phyloP scores from a whole-genome alignment of 2,888 invertebrate genomes.

The Ectobius pallidus region DNA sequence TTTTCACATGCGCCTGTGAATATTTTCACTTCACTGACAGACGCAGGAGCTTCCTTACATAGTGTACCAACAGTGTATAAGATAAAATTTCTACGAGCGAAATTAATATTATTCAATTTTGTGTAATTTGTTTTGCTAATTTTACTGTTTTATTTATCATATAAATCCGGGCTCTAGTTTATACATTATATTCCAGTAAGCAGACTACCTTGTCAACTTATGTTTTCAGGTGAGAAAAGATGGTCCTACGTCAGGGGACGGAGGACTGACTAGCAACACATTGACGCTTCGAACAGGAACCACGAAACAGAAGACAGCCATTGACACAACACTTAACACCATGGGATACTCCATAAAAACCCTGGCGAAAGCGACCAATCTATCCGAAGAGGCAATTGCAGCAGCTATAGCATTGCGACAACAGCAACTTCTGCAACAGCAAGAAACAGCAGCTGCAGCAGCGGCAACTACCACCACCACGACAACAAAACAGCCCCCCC shows the following conservation, averaged over 20 bases:
- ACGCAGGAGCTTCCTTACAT: too few species aligned
- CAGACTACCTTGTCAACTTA: too few species aligned
- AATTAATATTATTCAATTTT: too few species aligned
- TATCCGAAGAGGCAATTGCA: constrained; percentile 78
- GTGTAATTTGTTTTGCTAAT: too few species aligned
- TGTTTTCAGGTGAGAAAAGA: constrained; percentile 36
- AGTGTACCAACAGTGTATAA: too few species aligned
- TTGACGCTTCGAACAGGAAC: constrained; percentile 37
- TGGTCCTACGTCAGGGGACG: constrained; percentile 30
- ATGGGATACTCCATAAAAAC: constrained; percentile 61
- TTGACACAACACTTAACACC: constrained; percentile 46
- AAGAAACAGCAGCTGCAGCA: constrained; percentile 57
- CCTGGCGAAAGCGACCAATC: constrained; percentile 73
- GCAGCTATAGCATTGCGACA: constrained; percentile 74
- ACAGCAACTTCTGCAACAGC: constrained; percentile 70
- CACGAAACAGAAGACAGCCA: constrained; percentile 24
- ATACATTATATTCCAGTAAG: too few species aligned
- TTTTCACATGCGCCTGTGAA: too few species aligned
- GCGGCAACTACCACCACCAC: constrained; percentile 53
- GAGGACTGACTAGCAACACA: constrained; percentile 36
- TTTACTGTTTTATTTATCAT: too few species aligned
- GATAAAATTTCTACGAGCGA: too few species aligned
- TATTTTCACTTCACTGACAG: too few species aligned
- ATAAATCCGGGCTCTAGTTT: too few species aligned
- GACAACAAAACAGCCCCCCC: constrained; percentile 53